Base-by-base conservation (phyloP, 2,797 vertebrate species). In the Phyllotis vaccarum region DNA sequence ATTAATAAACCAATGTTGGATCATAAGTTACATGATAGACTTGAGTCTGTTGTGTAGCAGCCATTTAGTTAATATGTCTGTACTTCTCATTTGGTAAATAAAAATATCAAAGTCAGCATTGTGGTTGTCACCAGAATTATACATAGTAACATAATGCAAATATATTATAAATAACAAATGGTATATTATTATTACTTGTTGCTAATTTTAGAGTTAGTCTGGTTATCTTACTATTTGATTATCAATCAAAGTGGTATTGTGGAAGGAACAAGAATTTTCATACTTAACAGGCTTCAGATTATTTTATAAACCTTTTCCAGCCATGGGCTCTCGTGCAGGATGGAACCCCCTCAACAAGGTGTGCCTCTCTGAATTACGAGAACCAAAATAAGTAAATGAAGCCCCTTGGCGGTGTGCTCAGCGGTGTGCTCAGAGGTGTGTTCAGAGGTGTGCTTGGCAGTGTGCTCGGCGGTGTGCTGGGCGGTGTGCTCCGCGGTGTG, bases 171-270 rank as follows among this genome's bases (percentile, higher is more conserved):
- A 10, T 7, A 66, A 22, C 19, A 81, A 6, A 14, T 72, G 54
- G 13, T 46, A 58, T 60, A 10, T 85, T 85, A 19, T 68, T 85
- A 16, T 21, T 92, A 72, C 27, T 54, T 34, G 64, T 34, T 80
- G 80, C 93, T 91, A 85, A 66, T 90, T 90, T 70, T 90, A 21
- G 75, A 74, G 56, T 68, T 88, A 86, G 29, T 93, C 1, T 70
- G 34, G 13, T 91, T 75, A 74, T 49, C 60, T 92, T 95, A 66
- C 29, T 91, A 24, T 31, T 82, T 95, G 52, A 16, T 31, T 79
- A 52, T n/a, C 70, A 34, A 94, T 95, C 29, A 83, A 95, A 95
- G 75, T 86, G 46, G 11, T 16, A 40, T 91, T 86, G 37, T 52
- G 19, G 70, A 81, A 91, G 83, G 24, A 92, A 31, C 9, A 24